Evolutionary conservation across 2,888 invertebrate genomes (phyloP).

Genomic region (Coremacera marginata): DNA sequence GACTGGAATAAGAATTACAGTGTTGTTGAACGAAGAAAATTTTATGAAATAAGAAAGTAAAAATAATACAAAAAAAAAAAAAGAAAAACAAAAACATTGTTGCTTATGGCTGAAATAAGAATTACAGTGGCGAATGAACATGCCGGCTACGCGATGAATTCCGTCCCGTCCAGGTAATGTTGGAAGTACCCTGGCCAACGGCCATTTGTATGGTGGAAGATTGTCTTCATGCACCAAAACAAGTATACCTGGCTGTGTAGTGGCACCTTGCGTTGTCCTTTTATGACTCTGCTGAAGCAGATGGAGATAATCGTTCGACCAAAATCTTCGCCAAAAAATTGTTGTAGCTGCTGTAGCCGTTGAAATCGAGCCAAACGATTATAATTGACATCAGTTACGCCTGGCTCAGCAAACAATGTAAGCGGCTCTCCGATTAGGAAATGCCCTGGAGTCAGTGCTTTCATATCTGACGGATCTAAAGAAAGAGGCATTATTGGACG

Average conservation of each 20-base stretch:
- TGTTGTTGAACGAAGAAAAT: background rate
- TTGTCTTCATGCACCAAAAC: background rate
- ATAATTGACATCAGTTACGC: no score
- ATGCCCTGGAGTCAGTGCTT: slow-evolving; percentile 29
- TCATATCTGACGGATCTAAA: slow-evolving; percentile 23
- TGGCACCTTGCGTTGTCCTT: background rate
- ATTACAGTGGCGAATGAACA: background rate
- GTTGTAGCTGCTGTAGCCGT: no score
- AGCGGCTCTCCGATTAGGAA: slow-evolving; percentile 36
- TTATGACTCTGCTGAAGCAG: background rate
- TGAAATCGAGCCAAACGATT: no score
- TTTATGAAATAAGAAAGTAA: no score
- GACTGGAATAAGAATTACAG: no score
- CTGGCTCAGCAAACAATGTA: slow-evolving; percentile 29
- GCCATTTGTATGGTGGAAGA: background rate
- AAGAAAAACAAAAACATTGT: no score
- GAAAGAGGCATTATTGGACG: slow-evolving; percentile 13
- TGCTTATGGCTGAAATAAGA: background rate
- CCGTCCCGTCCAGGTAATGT: background rate
- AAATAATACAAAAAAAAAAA: no score
- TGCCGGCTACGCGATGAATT: background rate
- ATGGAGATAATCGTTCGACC: background rate
- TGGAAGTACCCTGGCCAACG: background rate
- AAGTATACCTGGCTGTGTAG: background rate
- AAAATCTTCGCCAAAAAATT: no score